Percentiles rank a stretch among this genome's conserved stretches.
Evolutionary conservation across 2,113 vertebrate genomes (phyloP).

Genomic region (western clawed frog (Xenopus tropicalis)): UCB_Xtro_10.0 CM004452.2:11619001-11619500

Average conservation of each 20-base stretch:
- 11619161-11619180: conserved; percentile 2
- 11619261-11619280: neutral
- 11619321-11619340: no score
- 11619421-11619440: conserved; percentile 46
- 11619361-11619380: no score
- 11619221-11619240: neutral
- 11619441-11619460: conserved; percentile 36
- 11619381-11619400: conserved; percentile 1
- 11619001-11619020: conserved; percentile 28
- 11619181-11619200: neutral
- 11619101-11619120: neutral
- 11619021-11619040: conserved; percentile 13
- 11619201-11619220: conserved; percentile 1
- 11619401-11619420: conserved; percentile 12
- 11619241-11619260: neutral
- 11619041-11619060: conserved; percentile 39
- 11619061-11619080: conserved; percentile 18
- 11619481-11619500: neutral
- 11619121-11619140: conserved; percentile 3
- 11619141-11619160: neutral
- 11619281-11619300: no score
- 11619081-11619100: conserved; percentile 11
- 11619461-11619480: conserved; percentile 15
- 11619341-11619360: no score
- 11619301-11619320: no score